Base-by-base conservation (phyloP, 2,113 vertebrate genomes). In the Choloepus hoffmanni region DNA sequence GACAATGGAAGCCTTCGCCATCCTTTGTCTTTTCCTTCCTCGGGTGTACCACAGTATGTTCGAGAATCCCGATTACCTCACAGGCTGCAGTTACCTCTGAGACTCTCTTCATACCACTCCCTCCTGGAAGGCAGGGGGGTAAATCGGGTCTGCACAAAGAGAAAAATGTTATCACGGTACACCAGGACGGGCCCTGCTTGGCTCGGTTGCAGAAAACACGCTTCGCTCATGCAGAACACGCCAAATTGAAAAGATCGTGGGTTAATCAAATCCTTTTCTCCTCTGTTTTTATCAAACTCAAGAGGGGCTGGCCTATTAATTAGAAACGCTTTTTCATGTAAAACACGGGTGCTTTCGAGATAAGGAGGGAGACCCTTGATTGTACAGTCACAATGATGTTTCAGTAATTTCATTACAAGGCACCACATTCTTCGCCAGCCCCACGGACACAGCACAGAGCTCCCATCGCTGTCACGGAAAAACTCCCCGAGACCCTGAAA, bases 321-420 rank as follows among this genome's bases (percentile, higher is more conserved):
- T 98, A 98, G 97, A 98, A 97, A 98, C 50, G 96, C 97, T 97
- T 97, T 98, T 98, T 98, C 98, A 98, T 98, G 98, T 98, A 98
- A 98, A 98, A 98, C 98, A 98, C 50, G 50, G 96, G 89, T 45
- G 21, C 97, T 97, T 96, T 96, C 94, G 97, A 97, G 98, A 98
- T 98, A 97, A 98, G 97, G 53, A 78, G 90, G 91, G 97, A 97
- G 96, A 97, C 92, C 95, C 96, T 96, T 65, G 97, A 92, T 95
- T 97, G 89, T 45, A 53, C 76, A 67, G 93, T 89, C 96, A 76
- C 93, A 87, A n/a, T 11, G 67, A 63, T 92, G 95, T 93, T 91
- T 81, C 68, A 40, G 84, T 90, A 95, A 81, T 97, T 96, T 90
- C 90, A 92, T 96, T 95, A 94, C 94, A 92, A 96, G 89, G 13